These are phyloP conservation scores for Aurelia aurita complex sp. Pacific DNA, from an alignment of 30 jellyfish, hydroid and myxozoan species.

Conservation along the genomic window DNA sequence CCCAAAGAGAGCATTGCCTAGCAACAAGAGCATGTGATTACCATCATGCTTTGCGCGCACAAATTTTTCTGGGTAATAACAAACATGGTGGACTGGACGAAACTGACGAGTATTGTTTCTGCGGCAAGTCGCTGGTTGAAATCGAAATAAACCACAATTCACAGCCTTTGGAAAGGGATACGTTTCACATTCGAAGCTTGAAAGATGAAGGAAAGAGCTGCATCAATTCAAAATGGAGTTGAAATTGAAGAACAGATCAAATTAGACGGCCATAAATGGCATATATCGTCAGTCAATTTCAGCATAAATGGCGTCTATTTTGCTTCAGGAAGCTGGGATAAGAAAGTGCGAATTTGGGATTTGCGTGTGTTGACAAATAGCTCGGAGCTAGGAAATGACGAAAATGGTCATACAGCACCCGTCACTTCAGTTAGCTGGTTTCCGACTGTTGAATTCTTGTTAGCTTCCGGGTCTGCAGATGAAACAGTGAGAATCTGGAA, in stretches of 20 bases:
- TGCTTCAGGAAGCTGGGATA: constrained; percentile 97
- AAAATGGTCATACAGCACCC: constrained; percentile 76
- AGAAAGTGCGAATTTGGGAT: constrained; percentile 80
- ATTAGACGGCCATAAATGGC: constrained; percentile 87
- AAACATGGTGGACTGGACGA: background rate
- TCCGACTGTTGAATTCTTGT: constrained; percentile 79
- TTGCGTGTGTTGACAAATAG: constrained; percentile 72
- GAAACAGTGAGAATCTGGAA: constrained; percentile 77
- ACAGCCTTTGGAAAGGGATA: background rate
- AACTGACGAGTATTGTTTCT: background rate
- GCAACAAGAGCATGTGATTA: too few species aligned
- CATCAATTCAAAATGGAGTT: constrained; percentile 32
- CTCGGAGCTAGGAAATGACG: constrained; percentile 62
- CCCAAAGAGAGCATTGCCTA: too few species aligned
- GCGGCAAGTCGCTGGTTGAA: background rate
- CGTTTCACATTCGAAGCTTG: background rate
- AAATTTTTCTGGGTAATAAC: background rate
- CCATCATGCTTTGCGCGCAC: background rate
- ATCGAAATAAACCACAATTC: background rate
- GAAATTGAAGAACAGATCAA: constrained; percentile 84
- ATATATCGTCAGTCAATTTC: constrained; percentile 70
- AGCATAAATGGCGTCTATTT: constrained; percentile 80
- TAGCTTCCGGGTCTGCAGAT: constrained; percentile 90
- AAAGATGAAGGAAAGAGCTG: constrained; percentile 41
- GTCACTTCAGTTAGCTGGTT: constrained; percentile 88